Conservation (phyloP, 2,888 invertebrate genomes). For the Dromius quadrimaculatus region DNA sequence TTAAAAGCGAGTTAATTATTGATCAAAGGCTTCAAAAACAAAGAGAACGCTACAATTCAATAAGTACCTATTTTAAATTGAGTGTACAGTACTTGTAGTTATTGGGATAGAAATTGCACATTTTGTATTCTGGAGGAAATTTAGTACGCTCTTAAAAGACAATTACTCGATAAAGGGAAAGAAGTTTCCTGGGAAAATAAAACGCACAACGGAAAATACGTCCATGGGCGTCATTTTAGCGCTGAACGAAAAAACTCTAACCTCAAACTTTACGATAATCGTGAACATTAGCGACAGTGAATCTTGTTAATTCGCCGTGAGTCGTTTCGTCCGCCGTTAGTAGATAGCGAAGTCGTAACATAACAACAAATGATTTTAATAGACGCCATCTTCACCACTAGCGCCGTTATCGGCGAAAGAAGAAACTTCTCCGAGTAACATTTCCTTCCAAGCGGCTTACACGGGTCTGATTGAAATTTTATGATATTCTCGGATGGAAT, state of each 20-base stretch:
- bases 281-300: conserved; percentile 57
- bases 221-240: conserved; percentile 30
- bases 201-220: conserved; percentile 29
- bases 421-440: not conserved
- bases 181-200: conserved; percentile 35
- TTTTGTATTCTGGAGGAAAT: conserved; percentile 22
- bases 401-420: conserved; percentile 15
- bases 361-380: conserved; percentile 50
- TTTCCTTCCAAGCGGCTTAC: conserved; percentile 29
- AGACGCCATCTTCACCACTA: conserved; percentile 18
- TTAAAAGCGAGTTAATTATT: too few species aligned
- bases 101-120: conserved; percentile 25
- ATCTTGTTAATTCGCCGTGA: conserved; percentile 57
- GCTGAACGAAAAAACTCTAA: conserved; percentile 40
- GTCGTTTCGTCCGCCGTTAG: conserved; percentile 53
- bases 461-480: conserved; percentile 42
- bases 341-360: conserved; percentile 53
- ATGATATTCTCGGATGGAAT: conserved; percentile 38
- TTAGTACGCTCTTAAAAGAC: conserved; percentile 40
- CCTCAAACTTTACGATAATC: conserved; percentile 56
- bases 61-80: too few species aligned
- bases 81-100: too few species aligned
- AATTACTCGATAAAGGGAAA: conserved; percentile 41
- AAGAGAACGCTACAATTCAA: too few species aligned
- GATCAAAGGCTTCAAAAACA: too few species aligned